Conservation (phyloP, 1,140 invertebrate species). For the Dolichoris vasculosae region DNA sequence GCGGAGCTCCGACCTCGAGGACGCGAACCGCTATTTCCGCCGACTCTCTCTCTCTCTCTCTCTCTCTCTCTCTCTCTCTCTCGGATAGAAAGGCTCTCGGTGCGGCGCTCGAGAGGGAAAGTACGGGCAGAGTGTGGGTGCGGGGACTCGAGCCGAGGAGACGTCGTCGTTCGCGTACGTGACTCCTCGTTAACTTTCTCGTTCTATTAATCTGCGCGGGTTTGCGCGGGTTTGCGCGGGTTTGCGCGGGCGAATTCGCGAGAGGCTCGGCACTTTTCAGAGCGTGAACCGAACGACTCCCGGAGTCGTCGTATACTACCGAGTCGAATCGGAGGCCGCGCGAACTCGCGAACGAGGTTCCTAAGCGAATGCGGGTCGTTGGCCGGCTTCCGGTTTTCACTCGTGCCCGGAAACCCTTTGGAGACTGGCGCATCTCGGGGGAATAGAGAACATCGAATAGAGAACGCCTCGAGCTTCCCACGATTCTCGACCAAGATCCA, state of each 20-base stretch:
- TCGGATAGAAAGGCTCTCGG: not conserved
- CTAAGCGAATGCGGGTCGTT: not conserved
- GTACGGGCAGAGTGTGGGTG: not conserved
- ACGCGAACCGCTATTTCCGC: not conserved
- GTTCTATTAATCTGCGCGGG: conserved; percentile 39
- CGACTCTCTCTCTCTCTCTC: not conserved
- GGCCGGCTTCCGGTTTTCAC: not conserved
- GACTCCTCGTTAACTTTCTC: conserved; percentile 44
- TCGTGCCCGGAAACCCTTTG: not conserved
- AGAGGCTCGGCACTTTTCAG: not conserved
- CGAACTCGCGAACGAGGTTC: too few relatives aligned
- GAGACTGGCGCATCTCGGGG: not conserved
- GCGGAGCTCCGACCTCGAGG: not conserved
- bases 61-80: not conserved
- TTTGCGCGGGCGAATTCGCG: not conserved
- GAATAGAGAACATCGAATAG: too few relatives aligned
- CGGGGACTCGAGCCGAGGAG: not conserved
- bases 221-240: not conserved
- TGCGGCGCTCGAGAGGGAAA: conserved; percentile 9
- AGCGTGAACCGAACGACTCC: not conserved
- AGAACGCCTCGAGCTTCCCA: not conserved
- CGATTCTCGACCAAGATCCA: not conserved
- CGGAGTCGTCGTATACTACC: not conserved
- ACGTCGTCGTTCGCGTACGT: not conserved
- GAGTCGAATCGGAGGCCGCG: too few relatives aligned